Evolutionary conservation across 64 coral and sea anemone species (phyloP), one percentile per base, ranked within the genome.

Genomic region (Dendrophyllia cribrosa): DNA sequence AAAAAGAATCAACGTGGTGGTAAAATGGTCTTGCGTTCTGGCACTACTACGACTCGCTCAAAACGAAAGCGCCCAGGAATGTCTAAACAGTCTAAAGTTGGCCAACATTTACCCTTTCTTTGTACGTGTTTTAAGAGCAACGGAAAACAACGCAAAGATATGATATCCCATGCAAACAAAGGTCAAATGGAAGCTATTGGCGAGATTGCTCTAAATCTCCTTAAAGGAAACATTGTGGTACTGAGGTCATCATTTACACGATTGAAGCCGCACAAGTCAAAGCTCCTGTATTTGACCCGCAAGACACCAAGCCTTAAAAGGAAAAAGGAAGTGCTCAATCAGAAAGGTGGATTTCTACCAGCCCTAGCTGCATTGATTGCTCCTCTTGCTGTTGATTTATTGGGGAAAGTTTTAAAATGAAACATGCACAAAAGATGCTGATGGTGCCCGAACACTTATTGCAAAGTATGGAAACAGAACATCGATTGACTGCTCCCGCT

Each of bases 211-310:
- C 58, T 49, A 4, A 83, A 63, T 83, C 58, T 83, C 20, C 23
- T 70, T 83, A 60, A 83, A 83, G 79, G 79, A 9, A 83, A 62
- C 62, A 49, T 83, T 16, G 7, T 83, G 9, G 23, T 83, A 34
- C 79, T 56, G 17, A 83, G 4, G 26, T 44, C 24, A 49, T 83
- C 79, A 83, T 83, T 83, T 83, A 83, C 61, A 47, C 58, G 56
- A 6, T 66, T 83, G 79, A 83, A 83, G 58, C 79, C 51, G 19
- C 58, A 62, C 53, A 83, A 83, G 58, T 83, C 22, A 62, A 83
- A 83, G 56, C 79, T 83, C 23, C 79, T 83, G 2, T 83, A 63
- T 48, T 58, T 83, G 22, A 83, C 79, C 0, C 58, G 62, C 23
- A 83, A 83, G 20, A 83, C 6, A 61, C 58, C 79, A 62, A 63